Conservation (phyloP, 2,888 invertebrate genomes). For the Lepeophtheirus nordmannii region DNA sequence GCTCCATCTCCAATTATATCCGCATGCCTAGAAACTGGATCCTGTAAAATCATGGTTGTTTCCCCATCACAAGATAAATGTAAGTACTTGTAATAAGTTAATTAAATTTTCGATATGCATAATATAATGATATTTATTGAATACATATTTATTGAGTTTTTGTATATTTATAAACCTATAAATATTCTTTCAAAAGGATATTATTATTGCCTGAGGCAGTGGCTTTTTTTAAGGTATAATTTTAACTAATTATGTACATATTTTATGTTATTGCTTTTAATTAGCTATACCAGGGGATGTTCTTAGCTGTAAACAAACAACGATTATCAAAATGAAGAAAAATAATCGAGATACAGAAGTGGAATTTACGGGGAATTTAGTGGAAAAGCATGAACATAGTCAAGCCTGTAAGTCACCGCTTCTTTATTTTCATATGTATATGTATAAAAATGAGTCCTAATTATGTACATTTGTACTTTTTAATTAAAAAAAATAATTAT, state of each 20-base stretch:
- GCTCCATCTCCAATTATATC: background rate
- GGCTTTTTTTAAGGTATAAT: no score
- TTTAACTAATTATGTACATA: no score
- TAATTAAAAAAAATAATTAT: no score
- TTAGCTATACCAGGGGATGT: background rate
- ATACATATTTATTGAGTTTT: no score
- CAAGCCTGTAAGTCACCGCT: background rate
- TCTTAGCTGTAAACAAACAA: conserved; percentile 9
- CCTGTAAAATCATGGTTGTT: conserved; percentile 7
- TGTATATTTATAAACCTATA: no score
- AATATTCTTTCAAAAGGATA: no score
- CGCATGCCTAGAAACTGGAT: conserved; percentile 6
- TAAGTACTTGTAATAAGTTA: background rate
- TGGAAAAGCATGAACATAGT: background rate
- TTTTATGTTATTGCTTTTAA: no score
- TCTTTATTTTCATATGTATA: background rate
- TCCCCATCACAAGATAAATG: conserved; percentile 11
- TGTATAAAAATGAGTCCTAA: no score
- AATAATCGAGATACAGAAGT: conserved; percentile 5
- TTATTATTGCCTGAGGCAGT: no score
- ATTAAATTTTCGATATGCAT: no score
- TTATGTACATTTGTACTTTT: no score
- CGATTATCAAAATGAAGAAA: conserved; percentile 13
- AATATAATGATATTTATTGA: no score
- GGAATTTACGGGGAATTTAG: conserved; percentile 12